Base-by-base conservation (phyloP, 2,888 invertebrate genomes). In the Erebia palarica region DNA sequence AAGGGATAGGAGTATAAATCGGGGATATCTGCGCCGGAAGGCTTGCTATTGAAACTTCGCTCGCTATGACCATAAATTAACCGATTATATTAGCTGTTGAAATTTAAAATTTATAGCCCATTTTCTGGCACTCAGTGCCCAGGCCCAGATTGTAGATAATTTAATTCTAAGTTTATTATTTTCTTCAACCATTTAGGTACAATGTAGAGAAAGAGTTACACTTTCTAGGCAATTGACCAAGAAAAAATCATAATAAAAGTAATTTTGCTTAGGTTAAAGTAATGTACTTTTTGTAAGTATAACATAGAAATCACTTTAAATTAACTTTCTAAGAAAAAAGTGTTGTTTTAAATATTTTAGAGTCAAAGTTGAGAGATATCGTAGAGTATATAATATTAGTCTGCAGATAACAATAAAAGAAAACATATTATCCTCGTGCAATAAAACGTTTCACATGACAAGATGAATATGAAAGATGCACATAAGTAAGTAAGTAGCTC, bases 51-150 rank as follows among this genome's bases (percentile, higher is more conserved):
- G 84, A 83, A 82, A 81, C 79, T 84, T 77, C 79, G 69, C 70
- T 73, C 60, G 85, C 85, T 83, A 85, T 85, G 83, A 84, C 84
- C 80, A 89, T 89, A 87, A 86, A 87, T 87, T 86, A 51, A 65
- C 18, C 21, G 66, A 75, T 67, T 68, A 53, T 73, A 69, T 69
- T 71, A 69, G 53, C 67, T 60, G 68, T 65, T 69, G 64, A 68
- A 73, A 67, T 73, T 71, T 73, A 71, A 64, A 71, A 65, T 68
- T 64, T 71, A 53, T 68, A 49, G 70, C 59, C 36, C 58, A 55
- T 49, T 55, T 70, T 27, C 57, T 64, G 64, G 66, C 66, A 63
- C 55, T 18, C 63, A 67, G 27, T n/a, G 27, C 21, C 36, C 49
- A 53, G 47, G 36, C 21, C 49, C 49, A 53, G 47, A 55, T 67